Evolutionary conservation across 2,888 invertebrate species (phyloP), one percentile per base, ranked within the genome.

Genomic region (Leptodirus hochenwartii): DNA sequence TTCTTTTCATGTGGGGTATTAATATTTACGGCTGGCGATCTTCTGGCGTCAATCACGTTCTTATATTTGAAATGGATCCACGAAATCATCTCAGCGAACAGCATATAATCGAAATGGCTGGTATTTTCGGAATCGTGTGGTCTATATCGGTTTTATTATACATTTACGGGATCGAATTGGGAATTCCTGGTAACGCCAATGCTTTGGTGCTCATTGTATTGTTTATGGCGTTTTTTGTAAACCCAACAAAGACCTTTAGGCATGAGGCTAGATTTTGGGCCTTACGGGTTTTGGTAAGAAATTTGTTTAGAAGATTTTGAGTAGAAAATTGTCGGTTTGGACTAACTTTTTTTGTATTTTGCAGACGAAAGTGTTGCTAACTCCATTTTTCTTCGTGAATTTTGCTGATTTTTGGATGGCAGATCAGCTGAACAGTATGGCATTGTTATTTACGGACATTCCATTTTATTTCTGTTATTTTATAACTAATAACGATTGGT

Each of bases 361-460:
- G 30, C 53, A 84, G 84, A 77, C 76, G 37, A 70, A 82, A 31
- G 79, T 91, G 40, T 47, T 90, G 26, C 70, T 80, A 17, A 88
- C 95, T 0, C 95, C 95, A 12, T 90, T 93, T 50, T 77, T 82
- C 49, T 84, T 82, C 41, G 95, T 96, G 5, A 71, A 81, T 24
- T 96, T 95, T 51, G 91, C 95, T 14, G 95, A 96, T 60, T 96
- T 96, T 67, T 96, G 95, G 95, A 71, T 96, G 53, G 95, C 91
- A 4, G 95, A 96, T 62, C 96, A 96, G 54, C 64, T 95, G 47
- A 96, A 93, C 56, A 93, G 93, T 31, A 64, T 98, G 39, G 79
- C 71, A 1, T 79, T 78, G 0, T 81, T 88, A 3, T 70, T 98
- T 39, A 61, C 91, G 9, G 98, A 98, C 56, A 77, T 95, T 49